These are phyloP conservation scores for Porites cylindrica DNA, from an alignment of 92 coral and sea anemone genomes.

Conservation along the genomic window DNA sequence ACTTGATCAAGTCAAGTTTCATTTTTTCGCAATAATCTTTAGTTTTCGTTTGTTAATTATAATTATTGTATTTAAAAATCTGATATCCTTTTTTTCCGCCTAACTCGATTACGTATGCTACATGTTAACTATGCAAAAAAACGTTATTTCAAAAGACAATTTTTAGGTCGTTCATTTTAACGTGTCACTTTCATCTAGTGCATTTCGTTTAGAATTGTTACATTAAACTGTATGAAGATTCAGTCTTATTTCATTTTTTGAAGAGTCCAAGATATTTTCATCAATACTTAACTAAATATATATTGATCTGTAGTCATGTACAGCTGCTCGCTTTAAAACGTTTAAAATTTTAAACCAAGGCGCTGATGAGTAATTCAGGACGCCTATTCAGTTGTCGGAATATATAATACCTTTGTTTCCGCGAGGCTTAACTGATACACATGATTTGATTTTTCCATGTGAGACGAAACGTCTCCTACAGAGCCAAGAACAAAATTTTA, in stretches of 20 bases:
- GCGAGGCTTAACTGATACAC: neutral
- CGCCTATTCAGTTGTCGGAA: neutral
- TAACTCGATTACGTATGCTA: neutral
- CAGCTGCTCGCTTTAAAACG: constrained; percentile 16
- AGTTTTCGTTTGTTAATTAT: neutral
- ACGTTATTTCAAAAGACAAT: neutral
- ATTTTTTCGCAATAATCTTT: neutral
- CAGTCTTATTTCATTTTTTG: too few relatives aligned
- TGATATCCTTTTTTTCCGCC: neutral
- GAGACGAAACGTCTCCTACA: neutral
- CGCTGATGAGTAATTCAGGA: constrained; percentile 9
- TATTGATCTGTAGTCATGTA: neutral
- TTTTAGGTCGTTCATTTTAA: neutral
- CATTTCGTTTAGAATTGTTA: too few relatives aligned
- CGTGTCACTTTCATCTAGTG: too few relatives aligned
- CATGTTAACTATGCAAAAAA: constrained; percentile 21
- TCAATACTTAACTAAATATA: neutral
- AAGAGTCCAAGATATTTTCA: neutral
- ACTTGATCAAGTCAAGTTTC: neutral
- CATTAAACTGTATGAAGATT: neutral
- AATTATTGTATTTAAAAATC: neutral
- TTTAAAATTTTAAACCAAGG: constrained; percentile 3
- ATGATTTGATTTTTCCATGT: neutral
- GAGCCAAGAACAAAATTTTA: too few relatives aligned
- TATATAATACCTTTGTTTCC: neutral